phyloP scores from a whole-genome alignment of 2,888 invertebrate genomes.

The Caenorhabditis afra region DNA sequence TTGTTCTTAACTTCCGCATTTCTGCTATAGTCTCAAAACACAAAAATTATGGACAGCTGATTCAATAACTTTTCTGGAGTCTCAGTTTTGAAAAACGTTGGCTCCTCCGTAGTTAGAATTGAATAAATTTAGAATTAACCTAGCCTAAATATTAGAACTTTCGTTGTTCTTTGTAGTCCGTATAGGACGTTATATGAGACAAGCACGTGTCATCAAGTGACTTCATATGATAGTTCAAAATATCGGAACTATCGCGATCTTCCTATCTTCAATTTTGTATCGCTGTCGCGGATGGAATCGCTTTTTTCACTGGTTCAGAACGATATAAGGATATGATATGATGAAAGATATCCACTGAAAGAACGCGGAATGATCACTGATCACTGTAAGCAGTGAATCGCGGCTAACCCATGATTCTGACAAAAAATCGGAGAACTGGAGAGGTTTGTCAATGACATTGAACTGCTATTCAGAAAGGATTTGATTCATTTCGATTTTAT shows the following conservation, averaged over 20 bases:
- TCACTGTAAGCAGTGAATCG: slow-evolving; percentile 19
- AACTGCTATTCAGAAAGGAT: too few species aligned
- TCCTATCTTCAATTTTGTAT: background rate
- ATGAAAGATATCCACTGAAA: background rate
- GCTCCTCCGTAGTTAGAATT: too few species aligned
- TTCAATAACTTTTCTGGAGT: too few species aligned
- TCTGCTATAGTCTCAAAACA: too few species aligned
- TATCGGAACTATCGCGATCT: slow-evolving; percentile 21
- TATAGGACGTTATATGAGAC: slow-evolving; percentile 34
- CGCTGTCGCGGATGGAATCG: too few species aligned
- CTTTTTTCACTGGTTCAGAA: background rate
- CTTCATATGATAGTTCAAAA: slow-evolving; percentile 44
- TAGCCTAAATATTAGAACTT: background rate
- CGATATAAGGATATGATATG: background rate
- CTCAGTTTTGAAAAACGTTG: too few species aligned
- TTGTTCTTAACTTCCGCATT: too few species aligned
- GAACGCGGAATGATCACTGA: slow-evolving; percentile 42
- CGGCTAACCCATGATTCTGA: background rate
- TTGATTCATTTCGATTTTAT: too few species aligned
- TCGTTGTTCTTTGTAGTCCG: slow-evolving; percentile 25
- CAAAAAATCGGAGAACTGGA: slow-evolving; percentile 21
- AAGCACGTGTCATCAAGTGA: slow-evolving; percentile 52
- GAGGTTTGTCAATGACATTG: slow-evolving; percentile 18
- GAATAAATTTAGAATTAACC: too few species aligned
- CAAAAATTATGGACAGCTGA: too few species aligned